Evolutionary conservation across 2,797 vertebrate genomes (phyloP).

Genomic region (Neopelma chrysocephalum): DNA sequence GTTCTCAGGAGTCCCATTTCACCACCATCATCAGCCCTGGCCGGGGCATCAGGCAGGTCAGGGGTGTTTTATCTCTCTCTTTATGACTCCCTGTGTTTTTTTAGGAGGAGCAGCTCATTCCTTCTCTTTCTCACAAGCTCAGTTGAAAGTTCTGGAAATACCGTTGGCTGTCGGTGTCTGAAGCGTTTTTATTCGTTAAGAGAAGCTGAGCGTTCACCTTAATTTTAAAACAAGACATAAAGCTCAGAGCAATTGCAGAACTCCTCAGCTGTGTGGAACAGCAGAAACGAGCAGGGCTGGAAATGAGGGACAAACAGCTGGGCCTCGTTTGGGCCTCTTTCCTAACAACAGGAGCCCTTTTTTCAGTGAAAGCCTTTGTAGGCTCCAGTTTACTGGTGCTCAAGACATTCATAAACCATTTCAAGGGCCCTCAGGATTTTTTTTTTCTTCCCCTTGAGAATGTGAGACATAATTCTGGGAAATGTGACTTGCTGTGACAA

Average conservation of each 20-base stretch:
- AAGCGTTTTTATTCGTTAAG: not conserved
- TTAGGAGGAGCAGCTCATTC: not conserved
- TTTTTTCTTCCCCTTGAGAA: not conserved
- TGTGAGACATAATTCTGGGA: not conserved
- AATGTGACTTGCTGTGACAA: not conserved
- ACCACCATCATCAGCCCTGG: not conserved
- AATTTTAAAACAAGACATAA: not conserved
- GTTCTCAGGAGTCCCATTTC: slow-evolving; percentile 72
- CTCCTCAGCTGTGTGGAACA: not conserved
- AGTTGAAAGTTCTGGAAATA: slow-evolving; percentile 23
- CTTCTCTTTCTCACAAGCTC: slow-evolving; percentile 5
- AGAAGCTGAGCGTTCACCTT: not conserved
- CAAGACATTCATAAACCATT: not conserved
- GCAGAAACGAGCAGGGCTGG: not conserved
- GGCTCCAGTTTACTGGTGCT: not conserved
- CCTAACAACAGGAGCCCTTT: not conserved
- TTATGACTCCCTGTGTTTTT: slow-evolving; percentile 63
- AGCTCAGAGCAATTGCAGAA: not conserved
- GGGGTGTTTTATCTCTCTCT: slow-evolving; percentile 54
- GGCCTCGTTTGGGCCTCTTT: not conserved
- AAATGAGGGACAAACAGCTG: not conserved
- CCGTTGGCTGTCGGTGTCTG: not conserved
- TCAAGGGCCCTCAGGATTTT: not conserved
- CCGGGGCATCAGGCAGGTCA: slow-evolving; percentile 60
- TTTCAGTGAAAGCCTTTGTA: not conserved